Evolutionary conservation across 2,797 vertebrate genomes (phyloP).

Genomic region (Platyrinchus mystaceus): DNA sequence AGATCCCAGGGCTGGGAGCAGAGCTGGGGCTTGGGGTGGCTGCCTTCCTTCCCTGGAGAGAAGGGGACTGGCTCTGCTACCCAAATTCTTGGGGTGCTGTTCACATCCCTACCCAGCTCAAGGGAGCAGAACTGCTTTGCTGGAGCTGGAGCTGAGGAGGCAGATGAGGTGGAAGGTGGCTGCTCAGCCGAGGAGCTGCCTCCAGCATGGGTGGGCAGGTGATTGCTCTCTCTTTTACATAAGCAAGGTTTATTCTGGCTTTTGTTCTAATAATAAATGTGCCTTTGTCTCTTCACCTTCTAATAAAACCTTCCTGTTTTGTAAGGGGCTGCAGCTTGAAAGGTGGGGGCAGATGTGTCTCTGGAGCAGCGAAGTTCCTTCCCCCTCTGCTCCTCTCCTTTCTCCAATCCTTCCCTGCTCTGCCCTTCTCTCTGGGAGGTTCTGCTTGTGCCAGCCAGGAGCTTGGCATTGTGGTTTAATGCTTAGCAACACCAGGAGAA

Average conservation of each 20-base stretch:
- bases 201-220: not conserved
- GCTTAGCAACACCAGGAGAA: not conserved
- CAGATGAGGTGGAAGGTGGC: not conserved
- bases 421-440: not conserved
- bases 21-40: not conserved
- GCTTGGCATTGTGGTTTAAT: accelerated
- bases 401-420: not conserved
- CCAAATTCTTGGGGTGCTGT: not conserved
- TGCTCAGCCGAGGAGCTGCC: not conserved
- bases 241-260: not conserved
- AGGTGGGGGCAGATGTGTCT: not conserved
- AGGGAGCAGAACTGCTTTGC: not conserved
- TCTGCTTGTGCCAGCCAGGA: not conserved
- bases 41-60: not conserved
- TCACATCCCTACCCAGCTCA: not conserved
- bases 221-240: not conserved
- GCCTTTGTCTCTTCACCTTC: not conserved
- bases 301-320: not conserved
- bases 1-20: not conserved
- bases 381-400: not conserved
- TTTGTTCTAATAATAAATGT: constrained; percentile 10
- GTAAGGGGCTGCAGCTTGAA: not conserved
- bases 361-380: not conserved
- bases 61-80: not conserved
- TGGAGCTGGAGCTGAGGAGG: not conserved